A percentile compares a stretch with the other conserved stretches of the same genome.
These are phyloP conservation scores for Netta rufina DNA, from an alignment of 2,797 vertebrate genomes.

Conservation along the genomic window DNA sequence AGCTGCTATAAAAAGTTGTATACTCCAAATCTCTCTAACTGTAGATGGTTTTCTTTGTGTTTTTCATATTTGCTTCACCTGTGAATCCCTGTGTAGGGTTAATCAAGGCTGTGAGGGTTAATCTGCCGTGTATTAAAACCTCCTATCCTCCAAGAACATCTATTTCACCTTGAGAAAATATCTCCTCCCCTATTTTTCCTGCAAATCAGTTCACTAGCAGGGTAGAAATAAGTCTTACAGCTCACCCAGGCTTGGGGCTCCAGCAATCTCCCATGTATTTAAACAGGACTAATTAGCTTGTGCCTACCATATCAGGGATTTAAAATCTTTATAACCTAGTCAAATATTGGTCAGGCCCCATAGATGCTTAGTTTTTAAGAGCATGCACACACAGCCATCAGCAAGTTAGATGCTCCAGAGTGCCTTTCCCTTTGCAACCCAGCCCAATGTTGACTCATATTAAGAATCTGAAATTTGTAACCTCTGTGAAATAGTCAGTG, in stretches of 20 bases:
- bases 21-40: background rate
- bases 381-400: background rate
- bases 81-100: background rate
- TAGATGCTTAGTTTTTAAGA: background rate
- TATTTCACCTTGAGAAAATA: conserved; percentile 15
- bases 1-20: background rate
- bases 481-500: background rate
- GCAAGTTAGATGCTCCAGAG: background rate
- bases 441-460: background rate
- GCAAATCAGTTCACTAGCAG: background rate
- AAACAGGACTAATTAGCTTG: conserved; percentile 25
- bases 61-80: background rate
- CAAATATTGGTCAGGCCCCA: background rate
- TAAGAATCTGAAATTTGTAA: conserved; percentile 8
- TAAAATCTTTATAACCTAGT: background rate
- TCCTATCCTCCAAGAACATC: background rate
- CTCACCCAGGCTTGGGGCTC: background rate
- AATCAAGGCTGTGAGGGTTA: background rate
- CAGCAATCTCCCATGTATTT: background rate
- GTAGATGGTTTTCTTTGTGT: background rate
- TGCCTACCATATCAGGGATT: background rate
- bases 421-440: background rate
- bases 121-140: background rate
- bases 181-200: background rate
- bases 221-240: background rate